These are phyloP conservation scores for Ochlodes sylvanus DNA, from an alignment of 2,888 invertebrate genomes.

Conservation along the genomic window DNA sequence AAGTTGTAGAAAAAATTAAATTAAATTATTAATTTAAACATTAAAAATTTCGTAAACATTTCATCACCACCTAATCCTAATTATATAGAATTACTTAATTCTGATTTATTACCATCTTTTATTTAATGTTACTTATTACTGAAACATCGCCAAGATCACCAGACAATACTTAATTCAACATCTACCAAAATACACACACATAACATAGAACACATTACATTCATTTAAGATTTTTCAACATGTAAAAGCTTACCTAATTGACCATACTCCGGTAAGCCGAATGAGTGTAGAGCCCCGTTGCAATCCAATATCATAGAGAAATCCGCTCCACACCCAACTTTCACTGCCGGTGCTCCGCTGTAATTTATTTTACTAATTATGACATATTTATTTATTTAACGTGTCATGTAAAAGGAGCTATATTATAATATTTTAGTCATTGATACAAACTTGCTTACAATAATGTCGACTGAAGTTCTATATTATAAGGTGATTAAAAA, in stretches of 20 bases:
- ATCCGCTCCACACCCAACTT: conserved; percentile 96
- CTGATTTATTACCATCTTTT: too few species aligned
- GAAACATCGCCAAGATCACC: too few species aligned
- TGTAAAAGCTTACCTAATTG: conserved; percentile 86
- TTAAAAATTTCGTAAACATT: too few species aligned
- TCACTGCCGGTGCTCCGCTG: conserved; percentile 94
- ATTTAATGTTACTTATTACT: too few species aligned
- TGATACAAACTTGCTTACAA: conserved; percentile 24
- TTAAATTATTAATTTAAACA: too few species aligned
- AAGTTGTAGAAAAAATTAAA: too few species aligned
- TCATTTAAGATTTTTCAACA: too few species aligned
- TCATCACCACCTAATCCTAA: too few species aligned
- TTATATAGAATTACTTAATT: too few species aligned
- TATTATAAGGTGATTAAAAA: conserved; percentile 10
- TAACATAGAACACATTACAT: too few species aligned
- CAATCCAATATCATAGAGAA: conserved; percentile 96
- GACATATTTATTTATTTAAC: background rate
- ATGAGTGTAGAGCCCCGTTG: conserved; percentile 94
- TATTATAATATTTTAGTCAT: background rate
- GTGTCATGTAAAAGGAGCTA: background rate
- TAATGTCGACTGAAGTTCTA: conserved; percentile 17
- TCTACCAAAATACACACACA: too few species aligned
- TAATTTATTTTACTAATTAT: conserved; percentile 14
- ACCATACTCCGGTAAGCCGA: conserved; percentile 97
- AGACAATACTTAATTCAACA: too few species aligned